Evolutionary conservation across 2,888 invertebrate species (phyloP).

Genomic region (Platerodrilus igneus): DNA sequence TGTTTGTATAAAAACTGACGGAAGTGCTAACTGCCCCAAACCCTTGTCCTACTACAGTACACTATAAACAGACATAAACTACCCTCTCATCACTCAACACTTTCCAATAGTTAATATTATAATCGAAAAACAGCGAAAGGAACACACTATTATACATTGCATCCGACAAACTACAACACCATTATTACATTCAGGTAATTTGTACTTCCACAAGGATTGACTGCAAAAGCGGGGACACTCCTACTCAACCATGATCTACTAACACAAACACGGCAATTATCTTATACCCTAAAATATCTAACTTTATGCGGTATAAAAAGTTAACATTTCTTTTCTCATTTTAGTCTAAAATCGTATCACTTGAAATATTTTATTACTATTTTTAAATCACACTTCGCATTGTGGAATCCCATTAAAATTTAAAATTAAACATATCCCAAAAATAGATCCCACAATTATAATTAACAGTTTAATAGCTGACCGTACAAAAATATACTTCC

Average conservation of each 20-base stretch:
- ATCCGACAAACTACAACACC: conserved; percentile 41
- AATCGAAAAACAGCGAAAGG: conserved; percentile 49
- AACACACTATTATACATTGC: conserved; percentile 38
- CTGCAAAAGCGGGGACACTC: conserved; percentile 41
- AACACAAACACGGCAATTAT: conserved; percentile 24
- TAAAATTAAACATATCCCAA: conserved; percentile 1
- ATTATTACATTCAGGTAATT: conserved; percentile 39
- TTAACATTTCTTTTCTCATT: conserved; percentile 14
- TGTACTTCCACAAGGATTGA: conserved; percentile 47
- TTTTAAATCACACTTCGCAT: conserved; percentile 30
- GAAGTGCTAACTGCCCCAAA: conserved; percentile 35
- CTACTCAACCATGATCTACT: conserved; percentile 43
- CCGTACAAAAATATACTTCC: conserved; percentile 38
- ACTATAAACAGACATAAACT: conserved; percentile 49
- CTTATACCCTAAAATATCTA: conserved; percentile 22
- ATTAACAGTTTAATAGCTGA: conserved; percentile 27
- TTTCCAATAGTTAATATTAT: conserved; percentile 44
- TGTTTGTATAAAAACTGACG: conserved; percentile 46
- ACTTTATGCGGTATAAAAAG: conserved; percentile 20
- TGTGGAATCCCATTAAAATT: conserved; percentile 6
- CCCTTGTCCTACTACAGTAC: conserved; percentile 47
- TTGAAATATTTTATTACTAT: conserved; percentile 28
- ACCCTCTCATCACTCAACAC: conserved; percentile 47
- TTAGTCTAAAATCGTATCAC: conserved; percentile 23
- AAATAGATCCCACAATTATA: conserved; percentile 19